Evolutionary conservation across 1,140 invertebrate species (phyloP).

Genomic region (Dendroctonus ponderosae): DNA sequence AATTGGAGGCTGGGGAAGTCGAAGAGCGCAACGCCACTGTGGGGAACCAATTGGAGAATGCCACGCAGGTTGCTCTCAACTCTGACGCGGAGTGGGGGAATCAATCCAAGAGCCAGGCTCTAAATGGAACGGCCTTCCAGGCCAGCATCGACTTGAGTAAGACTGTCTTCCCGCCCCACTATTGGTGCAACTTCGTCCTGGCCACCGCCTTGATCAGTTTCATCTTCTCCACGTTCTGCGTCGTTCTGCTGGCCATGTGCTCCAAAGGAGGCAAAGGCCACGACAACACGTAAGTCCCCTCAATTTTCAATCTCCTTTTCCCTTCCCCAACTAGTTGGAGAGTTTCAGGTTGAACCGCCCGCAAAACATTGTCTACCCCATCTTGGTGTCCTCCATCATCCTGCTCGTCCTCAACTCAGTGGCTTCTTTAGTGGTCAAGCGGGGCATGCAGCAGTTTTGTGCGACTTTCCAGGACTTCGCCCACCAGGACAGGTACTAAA

Average conservation of each 20-base stretch:
- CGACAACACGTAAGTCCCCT: conserved; percentile 28
- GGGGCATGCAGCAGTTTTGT: conserved; percentile 23
- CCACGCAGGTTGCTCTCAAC: too few species aligned
- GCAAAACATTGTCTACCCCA: conserved; percentile 30
- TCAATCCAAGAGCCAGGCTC: neutral
- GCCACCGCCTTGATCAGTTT: conserved; percentile 17
- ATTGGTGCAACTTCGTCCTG: conserved; percentile 26
- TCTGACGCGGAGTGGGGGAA: too few species aligned
- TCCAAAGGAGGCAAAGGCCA: conserved; percentile 26
- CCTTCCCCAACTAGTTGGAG: too few species aligned
- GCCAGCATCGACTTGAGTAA: conserved; percentile 28
- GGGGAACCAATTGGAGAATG: too few species aligned
- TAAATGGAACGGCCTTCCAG: neutral
- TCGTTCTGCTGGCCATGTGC: conserved; percentile 24
- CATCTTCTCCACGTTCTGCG: conserved; percentile 25
- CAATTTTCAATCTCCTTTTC: too few species aligned
- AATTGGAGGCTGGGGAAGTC: neutral
- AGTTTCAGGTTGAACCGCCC: conserved; percentile 29
- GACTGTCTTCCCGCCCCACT: conserved; percentile 12
- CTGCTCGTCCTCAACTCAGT: conserved; percentile 16
- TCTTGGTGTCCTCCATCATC: conserved; percentile 18
- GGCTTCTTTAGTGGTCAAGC: conserved; percentile 12
- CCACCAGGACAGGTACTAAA: conserved; percentile 13
- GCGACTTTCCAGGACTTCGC: conserved; percentile 22
- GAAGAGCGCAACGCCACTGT: neutral